Evolutionary conservation across 2,888 invertebrate genomes (phyloP).

Genomic region (Psococerastis gibbosa): DNA sequence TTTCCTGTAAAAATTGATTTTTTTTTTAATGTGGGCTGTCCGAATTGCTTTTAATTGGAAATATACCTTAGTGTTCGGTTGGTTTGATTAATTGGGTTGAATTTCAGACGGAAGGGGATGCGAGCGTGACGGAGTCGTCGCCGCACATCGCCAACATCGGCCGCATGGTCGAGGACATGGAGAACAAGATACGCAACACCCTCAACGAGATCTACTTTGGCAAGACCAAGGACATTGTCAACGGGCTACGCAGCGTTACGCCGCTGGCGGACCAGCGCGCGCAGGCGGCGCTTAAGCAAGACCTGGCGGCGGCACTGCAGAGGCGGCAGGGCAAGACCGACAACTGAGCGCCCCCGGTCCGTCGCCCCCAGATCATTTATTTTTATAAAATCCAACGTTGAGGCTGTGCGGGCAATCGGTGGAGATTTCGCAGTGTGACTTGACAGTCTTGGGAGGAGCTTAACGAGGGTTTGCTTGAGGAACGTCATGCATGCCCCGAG

Average conservation of each 20-base stretch:
- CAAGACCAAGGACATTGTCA: conserved; percentile 96
- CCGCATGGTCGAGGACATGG: conserved; percentile 98
- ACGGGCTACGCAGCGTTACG: conserved; percentile 69
- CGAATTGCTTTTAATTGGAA: too few relatives aligned
- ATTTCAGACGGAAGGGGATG: conserved; percentile 73
- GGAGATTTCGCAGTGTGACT: too few relatives aligned
- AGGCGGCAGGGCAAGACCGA: conserved; percentile 31
- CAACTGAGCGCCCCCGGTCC: background rate
- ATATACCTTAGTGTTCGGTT: too few relatives aligned
- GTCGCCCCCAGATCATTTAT: background rate
- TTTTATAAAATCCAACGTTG: background rate
- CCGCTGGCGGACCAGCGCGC: conserved; percentile 67
- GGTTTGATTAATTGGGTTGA: conserved; percentile 11
- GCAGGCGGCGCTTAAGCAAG: conserved; percentile 67
- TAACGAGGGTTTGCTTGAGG: too few relatives aligned
- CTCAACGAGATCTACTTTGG: conserved; percentile 98
- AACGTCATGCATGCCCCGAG: too few relatives aligned
- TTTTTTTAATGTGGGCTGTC: too few relatives aligned
- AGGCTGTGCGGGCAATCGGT: background rate
- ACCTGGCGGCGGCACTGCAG: conserved; percentile 64
- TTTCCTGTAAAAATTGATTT: too few relatives aligned
- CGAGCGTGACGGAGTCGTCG: conserved; percentile 73
- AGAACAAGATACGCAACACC: conserved; percentile 96
- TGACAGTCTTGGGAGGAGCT: too few relatives aligned
- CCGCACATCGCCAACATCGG: conserved; percentile 99